These are phyloP conservation scores for Isotomurus palustris DNA, from an alignment of 2,888 invertebrate species.

Conservation along the genomic window DNA sequence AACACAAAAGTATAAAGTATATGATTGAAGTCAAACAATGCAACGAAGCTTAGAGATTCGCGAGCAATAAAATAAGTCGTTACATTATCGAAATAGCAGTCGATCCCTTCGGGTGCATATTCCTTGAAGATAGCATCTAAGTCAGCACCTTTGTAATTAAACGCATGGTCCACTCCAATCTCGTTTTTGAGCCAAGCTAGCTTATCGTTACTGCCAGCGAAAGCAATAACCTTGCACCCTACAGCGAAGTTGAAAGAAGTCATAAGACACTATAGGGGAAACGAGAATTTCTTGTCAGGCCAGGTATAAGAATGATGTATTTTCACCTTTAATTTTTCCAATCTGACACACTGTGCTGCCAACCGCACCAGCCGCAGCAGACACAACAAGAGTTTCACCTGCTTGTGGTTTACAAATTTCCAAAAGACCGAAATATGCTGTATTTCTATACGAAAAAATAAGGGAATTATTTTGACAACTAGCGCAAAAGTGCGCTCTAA, in stretches of 20 bases:
- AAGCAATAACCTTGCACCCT: conserved; percentile 65
- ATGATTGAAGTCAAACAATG: neutral
- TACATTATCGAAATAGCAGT: conserved; percentile 75
- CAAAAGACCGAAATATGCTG: conserved; percentile 68
- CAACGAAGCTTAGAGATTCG: neutral
- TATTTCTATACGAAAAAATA: conserved; percentile 54
- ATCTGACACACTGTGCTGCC: conserved; percentile 73
- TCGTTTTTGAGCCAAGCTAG: conserved; percentile 63
- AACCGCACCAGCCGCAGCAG: conserved; percentile 73
- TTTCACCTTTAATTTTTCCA: conserved; percentile 61
- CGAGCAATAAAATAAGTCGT: neutral
- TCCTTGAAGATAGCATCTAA: conserved; percentile 56
- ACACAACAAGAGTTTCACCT: conserved; percentile 67
- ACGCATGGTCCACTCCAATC: conserved; percentile 63
- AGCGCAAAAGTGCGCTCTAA: too few relatives aligned
- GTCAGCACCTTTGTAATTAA: conserved; percentile 65
- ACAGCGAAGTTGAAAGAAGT: too few relatives aligned
- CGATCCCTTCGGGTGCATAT: conserved; percentile 64
- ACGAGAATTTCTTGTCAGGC: neutral
- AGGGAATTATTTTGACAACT: conserved; percentile 1
- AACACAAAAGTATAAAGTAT: too few relatives aligned
- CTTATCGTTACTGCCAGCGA: conserved; percentile 67
- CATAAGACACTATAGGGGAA: neutral
- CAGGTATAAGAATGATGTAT: neutral
- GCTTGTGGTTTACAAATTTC: conserved; percentile 65